Percentiles rank a stretch among this genome's conserved stretches.
These are phyloP conservation scores for Rallus limicola DNA, from an alignment of 2,113 vertebrate species.

Conservation along the genomic window DNA sequence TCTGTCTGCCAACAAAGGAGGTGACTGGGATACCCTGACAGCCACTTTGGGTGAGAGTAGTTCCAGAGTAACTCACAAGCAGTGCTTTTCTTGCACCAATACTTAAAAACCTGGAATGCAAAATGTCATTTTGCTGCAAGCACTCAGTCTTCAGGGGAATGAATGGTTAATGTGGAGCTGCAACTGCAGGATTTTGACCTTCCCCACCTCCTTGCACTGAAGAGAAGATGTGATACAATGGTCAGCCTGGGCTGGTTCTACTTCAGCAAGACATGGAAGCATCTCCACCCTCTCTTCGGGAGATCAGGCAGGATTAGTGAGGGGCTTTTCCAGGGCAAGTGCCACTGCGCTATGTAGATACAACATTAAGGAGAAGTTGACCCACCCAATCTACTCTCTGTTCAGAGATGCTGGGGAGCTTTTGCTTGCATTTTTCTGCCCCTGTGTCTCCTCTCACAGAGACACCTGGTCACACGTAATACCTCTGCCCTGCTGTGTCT, in stretches of 20 bases:
- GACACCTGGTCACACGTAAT: neutral
- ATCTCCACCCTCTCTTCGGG: neutral
- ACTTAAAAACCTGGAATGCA: slow-evolving; percentile 3
- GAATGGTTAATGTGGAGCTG: neutral
- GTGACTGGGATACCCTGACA: neutral
- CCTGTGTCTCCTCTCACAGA: neutral
- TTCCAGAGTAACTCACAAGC: neutral
- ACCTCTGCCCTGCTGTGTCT: neutral
- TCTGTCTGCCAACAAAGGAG: neutral
- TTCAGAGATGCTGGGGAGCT: neutral
- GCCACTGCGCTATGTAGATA: neutral
- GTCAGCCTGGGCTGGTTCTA: neutral
- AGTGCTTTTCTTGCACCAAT: neutral
- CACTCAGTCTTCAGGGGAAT: neutral
- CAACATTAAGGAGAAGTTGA: neutral
- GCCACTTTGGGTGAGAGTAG: neutral
- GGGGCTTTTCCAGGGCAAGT: neutral
- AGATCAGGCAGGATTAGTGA: neutral
- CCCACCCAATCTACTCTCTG: neutral
- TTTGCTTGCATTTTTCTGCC: neutral
- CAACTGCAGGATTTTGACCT: neutral
- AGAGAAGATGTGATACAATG: neutral
- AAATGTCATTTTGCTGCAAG: neutral
- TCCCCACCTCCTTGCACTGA: neutral
- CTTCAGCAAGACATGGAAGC: neutral